A percentile compares a stretch with the other conserved stretches of the same genome.
phyloP scores from a whole-genome alignment of 1,140 invertebrate species.

The Amyelois transitella region DNA sequence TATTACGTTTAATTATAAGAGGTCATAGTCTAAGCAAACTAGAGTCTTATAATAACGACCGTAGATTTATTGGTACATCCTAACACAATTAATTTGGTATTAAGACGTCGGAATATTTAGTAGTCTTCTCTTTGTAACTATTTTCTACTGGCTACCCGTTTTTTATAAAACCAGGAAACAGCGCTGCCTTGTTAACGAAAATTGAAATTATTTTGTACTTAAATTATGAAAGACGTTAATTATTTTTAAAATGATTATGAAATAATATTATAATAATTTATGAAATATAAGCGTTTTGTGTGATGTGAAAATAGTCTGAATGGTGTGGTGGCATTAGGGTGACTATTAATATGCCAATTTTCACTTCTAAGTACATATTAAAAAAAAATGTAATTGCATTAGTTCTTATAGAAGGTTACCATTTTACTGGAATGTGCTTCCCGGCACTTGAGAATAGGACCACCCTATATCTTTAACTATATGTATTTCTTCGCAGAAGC shows the following conservation, averaged over 20 bases:
- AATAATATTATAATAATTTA: too few species aligned
- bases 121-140: slow-evolving; percentile 7
- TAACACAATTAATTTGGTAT: slow-evolving; percentile 59
- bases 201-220: neutral
- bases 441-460: too few species aligned
- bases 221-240: neutral
- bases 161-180: neutral
- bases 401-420: too few species aligned
- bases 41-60: slow-evolving; percentile 49
- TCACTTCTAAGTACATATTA: too few species aligned
- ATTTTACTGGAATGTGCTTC: too few species aligned
- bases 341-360: too few species aligned
- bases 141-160: slow-evolving; percentile 1
- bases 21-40: slow-evolving; percentile 49
- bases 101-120: slow-evolving; percentile 50
- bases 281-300: neutral
- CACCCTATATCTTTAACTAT: too few species aligned
- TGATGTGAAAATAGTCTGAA: neutral
- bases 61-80: slow-evolving; percentile 63
- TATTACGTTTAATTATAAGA: neutral
- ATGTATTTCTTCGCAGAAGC: too few species aligned
- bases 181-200: neutral
- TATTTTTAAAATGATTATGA: neutral
- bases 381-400: too few species aligned
- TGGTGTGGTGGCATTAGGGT: neutral